Base-by-base conservation (phyloP, 2,888 invertebrate genomes). In the Thereva unica region DNA sequence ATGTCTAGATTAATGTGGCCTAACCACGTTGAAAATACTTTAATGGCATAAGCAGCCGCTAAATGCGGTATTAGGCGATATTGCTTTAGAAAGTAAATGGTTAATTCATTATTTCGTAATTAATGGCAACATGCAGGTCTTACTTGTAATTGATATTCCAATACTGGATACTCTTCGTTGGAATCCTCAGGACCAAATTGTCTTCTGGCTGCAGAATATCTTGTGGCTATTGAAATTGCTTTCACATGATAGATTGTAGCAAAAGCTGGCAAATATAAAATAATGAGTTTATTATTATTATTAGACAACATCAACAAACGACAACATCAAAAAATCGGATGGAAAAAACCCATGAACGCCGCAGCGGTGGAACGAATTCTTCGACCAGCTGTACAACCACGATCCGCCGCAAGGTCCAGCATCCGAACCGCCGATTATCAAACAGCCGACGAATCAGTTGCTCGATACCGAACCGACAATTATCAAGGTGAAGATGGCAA, bases 141-240 rank as follows among this genome's bases (percentile, higher is more conserved):
- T 78, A 89, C 90, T 82, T 93, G 94, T 47, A 92, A 86, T 78
- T 95, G 97, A 78, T 97, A 97, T 77, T 97, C 95, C 72, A 97
- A 80, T 1, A 97, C 90, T 0, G 96, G 89, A 69, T 88, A 84
- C 78, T 97, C 97, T 5, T 81, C 77, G 3, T 82, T 78, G 3
- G 72, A 73, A 8, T 85, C 83, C 4, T 87, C 85, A 0, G 92
- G 89, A 0, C 94, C 95, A 78, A 97, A 97, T 83, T 97, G 97
- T 73, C 85, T 87, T 69, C 97, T 84, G 0, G 90, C 90, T 0
- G 89, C 93, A 0, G 94, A 91, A 79, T 97, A 97, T 12, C 97
- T 84, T 23, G 92, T 83, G 0, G 94, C 95, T 69, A 97, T 95
- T 5, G 89, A 85, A 0, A 95, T 80, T 0, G 92, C 92, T 74